Base-by-base conservation (phyloP, 2,888 invertebrate species). In the Platycnemis pennipes region DNA sequence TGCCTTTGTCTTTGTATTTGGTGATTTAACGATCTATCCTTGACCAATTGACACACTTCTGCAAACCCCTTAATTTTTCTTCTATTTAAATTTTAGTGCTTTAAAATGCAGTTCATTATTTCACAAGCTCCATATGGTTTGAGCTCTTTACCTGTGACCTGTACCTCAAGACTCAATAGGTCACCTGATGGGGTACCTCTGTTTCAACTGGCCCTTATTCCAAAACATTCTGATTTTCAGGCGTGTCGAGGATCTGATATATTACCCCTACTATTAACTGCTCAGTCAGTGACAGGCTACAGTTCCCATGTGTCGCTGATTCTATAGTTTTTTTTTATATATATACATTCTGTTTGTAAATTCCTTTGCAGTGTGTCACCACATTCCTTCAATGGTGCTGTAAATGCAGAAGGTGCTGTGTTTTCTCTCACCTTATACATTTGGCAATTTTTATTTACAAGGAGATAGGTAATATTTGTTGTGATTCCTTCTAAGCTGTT, bases 381-480 rank as follows among this genome's bases (percentile, higher is more conserved):
- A 37, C 31, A 37, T 77, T 77, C 16, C 31, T 77, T 77, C 77
- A 16, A 26, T 63, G 77, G 37, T 77, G 77, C 77, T 77, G 77
- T 77, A 77, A 77, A 31, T 77, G 77, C 77, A 37, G 77, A 77
- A 77, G 77, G 37, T 37, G 77, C 31, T 37, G 13, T 77, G 37
- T 77, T 77, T 77, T 77, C 77, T 77, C 77, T 77, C 77, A 77
- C 37, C 31, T 77, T 37, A 77, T 37, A 11, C 31, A 77, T 77
- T 77, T 77, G 77, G 77, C 45, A 46, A 87, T 87, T 46, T 87
- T 46, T 44, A 44, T 87, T 87, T 87, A 87, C 87, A 87, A 45
- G 44, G 44, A 45, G 13, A 7, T 45, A 45, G 46, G 46, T 46
- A 87, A 87, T 44, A 87, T 87, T 87, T 46, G 46, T 87, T 87